Percentiles rank a stretch among this genome's conserved stretches.
Conservation (phyloP, 2,888 invertebrate genomes). For the Trisateles emortualis region DNA sequence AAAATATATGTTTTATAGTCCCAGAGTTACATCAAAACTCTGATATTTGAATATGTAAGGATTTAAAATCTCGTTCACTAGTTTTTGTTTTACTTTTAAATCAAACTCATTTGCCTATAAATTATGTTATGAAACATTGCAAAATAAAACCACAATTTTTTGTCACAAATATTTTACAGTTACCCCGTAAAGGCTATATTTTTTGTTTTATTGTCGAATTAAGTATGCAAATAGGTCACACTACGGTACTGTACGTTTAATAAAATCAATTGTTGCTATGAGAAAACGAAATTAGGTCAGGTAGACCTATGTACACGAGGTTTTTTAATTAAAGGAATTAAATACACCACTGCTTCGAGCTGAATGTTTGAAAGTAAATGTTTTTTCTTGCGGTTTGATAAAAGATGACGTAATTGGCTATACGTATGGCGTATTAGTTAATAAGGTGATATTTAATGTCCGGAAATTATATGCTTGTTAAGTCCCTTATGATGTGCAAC, state of each 20-base stretch:
- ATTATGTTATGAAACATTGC: background rate
- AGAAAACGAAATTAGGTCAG: constrained; percentile 43
- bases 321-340: constrained; percentile 20
- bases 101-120: background rate
- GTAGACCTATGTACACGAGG: constrained; percentile 32
- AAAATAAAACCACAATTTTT: background rate
- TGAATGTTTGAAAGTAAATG: constrained; percentile 4
- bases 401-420: background rate
- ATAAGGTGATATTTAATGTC: too few relatives aligned
- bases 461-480: too few relatives aligned
- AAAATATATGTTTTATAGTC: too few relatives aligned
- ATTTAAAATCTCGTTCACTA: too few relatives aligned
- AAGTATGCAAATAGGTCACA: constrained; percentile 35
- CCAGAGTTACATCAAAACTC: too few relatives aligned
- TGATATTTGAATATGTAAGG: too few relatives aligned
- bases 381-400: background rate
- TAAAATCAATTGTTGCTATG: constrained; percentile 5
- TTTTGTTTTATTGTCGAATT: constrained; percentile 19
- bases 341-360: constrained; percentile 19
- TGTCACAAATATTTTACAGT: constrained; percentile 12
- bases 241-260: constrained; percentile 24
- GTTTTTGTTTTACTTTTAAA: too few relatives aligned
- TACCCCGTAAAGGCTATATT: constrained; percentile 12
- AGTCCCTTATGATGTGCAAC: too few relatives aligned
- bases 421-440: too few relatives aligned